phyloP scores from a whole-genome alignment of 2,888 invertebrate species.

The Pandemis cinnamomeana region DNA sequence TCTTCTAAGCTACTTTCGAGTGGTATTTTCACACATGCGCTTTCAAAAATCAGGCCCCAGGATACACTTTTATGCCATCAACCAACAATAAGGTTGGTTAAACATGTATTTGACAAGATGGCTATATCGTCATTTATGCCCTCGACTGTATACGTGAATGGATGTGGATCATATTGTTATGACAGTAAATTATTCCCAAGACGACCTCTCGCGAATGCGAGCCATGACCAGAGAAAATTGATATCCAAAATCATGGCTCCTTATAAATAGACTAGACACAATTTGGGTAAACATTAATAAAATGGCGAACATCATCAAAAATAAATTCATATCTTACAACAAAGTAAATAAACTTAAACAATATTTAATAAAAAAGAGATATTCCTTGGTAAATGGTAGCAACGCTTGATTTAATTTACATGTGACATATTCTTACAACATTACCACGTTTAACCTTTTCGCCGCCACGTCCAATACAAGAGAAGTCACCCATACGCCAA shows the following conservation, averaged over 20 bases:
- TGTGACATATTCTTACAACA: background rate
- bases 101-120: no score
- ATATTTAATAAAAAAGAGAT: conserved; percentile 2
- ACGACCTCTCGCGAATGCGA: conserved; percentile 5
- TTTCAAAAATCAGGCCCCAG: no score
- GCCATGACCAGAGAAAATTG: background rate
- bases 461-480: no score
- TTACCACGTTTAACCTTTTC: conserved; percentile 2
- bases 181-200: background rate
- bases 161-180: background rate
- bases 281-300: conserved; percentile 22
- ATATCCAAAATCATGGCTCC: background rate
- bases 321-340: conserved; percentile 9
- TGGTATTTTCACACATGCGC: no score
- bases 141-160: background rate
- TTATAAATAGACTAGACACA: conserved; percentile 29
- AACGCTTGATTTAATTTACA: background rate
- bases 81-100: no score
- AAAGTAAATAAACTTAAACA: conserved; percentile 10
- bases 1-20: no score
- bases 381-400: background rate
- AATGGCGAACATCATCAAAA: conserved; percentile 18
- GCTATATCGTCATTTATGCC: background rate
- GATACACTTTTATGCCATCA: no score
- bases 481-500: no score